Evolutionary conservation across 2,888 invertebrate genomes (phyloP), one percentile per base, ranked within the genome.

Genomic region (Auanema sp.): DNA sequence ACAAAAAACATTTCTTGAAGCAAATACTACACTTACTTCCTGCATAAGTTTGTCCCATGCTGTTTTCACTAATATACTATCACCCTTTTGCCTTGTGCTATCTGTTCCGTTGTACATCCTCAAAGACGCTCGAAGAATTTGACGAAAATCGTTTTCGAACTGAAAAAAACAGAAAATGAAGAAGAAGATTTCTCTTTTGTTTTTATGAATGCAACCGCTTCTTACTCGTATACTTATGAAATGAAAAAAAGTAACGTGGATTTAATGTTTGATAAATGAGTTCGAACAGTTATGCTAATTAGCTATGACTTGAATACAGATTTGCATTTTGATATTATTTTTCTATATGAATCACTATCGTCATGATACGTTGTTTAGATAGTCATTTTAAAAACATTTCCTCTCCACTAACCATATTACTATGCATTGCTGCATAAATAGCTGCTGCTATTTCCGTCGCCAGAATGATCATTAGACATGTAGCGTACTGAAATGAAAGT

Each of bases 41-140:
- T 76, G 78, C 82, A 82, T 82, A 16, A 83, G 70, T 60, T 80
- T 80, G 60, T 82, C 82, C 82, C 82, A 81, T 6, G 81, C 81
- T 1, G 79, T 72, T 64, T 82, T 81, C 10, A 81, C 80, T 44
- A 82, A 58, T 49, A 81, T 51, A 6, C 68, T 68, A 52, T 69
- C 69, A 18, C 58, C 62, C 2, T 57, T 52, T 11, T 50, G 60
- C 18, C 61, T 64, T 58, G 58, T 58, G 16, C 52, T 63, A 52
- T 81, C 80, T 18, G 82, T 83, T 23, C 82, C 82, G 66, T 82
- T 82, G 71, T 82, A 82, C 76, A 81, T 76, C 61, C 77, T 78
- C 23, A 82, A 66, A 23, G 79, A 76, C 4, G 80, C 75, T 25
- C 71, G 75, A 3, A 82, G 70, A 60, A 82, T 75, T 50, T 79